Base-by-base conservation (phyloP, 2,113 vertebrate species). In the Serinus canaria region DNA sequence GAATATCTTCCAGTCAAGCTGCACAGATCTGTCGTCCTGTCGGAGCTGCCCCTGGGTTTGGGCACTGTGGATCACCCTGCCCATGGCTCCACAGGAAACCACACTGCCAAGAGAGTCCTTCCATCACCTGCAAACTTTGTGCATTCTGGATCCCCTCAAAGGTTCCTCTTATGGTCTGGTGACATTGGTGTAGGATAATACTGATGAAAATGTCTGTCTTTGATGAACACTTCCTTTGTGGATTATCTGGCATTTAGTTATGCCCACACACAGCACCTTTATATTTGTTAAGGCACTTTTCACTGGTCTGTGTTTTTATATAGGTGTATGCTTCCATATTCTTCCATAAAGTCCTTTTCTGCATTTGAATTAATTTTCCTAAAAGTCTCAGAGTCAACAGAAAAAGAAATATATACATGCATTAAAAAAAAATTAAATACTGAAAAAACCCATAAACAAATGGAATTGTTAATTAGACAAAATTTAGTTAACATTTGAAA, bases 341-440 rank as follows among this genome's bases (percentile, higher is more conserved):
- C 8, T 77, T 81, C 13, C 1, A 1, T 44, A 70, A 1, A 35
- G 8, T 17, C 1, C 1, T 76, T 77, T 91, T 60, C 10, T 50
- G 3, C 1, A 20, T 66, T 67, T 74, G 11, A 2, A 4, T 62
- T 66, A 11, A 9, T 69, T 73, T 83, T 49, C 10, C 18, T 7
- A 50, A 46, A 68, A 21, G 8, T 31, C 7, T 21, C 21, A 27
- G 20, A 63, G 7, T 33, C 15, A 69, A 21, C 6, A 37, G 4
- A 7, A 84, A 68, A 3, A 50, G 0, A 30, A 15, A 69, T 47
- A 56, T 3, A 7, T 7, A 8, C 1, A 20, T 2, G 0, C 1
- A 56, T 43, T 69, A 0, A 3, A 8, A 13, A 52, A 31, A 78
- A 10, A 39, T 9, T 24, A n/a, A 14, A 9, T 7, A 35, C 5